Evolutionary conservation across 1,140 invertebrate genomes (phyloP).

Genomic region (Aphelinus atriplicis): DNA sequence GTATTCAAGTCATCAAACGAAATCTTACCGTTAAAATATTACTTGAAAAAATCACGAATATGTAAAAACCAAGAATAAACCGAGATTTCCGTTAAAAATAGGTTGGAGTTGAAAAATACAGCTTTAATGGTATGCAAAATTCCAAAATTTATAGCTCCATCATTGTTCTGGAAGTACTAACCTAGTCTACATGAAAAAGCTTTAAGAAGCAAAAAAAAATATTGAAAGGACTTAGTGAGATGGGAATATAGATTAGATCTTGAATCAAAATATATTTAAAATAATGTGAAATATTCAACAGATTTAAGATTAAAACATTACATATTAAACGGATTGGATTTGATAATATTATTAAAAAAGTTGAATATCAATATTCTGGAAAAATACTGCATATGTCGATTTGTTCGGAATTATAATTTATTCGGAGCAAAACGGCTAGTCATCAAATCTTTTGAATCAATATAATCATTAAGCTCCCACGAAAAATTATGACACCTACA

Average conservation of each 20-base stretch:
- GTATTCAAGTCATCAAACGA: too few relatives aligned
- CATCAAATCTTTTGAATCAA: slow-evolving; percentile 41
- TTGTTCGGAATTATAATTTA: slow-evolving; percentile 36
- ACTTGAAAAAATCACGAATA: too few relatives aligned
- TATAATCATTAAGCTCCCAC: slow-evolving; percentile 41
- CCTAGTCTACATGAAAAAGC: slow-evolving; percentile 48
- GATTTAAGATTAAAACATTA: too few relatives aligned
- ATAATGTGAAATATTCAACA: too few relatives aligned
- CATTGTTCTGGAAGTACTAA: slow-evolving; percentile 41
- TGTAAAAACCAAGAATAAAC: too few relatives aligned
- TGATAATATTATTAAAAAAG: slow-evolving; percentile 6
- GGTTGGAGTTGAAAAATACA: too few relatives aligned
- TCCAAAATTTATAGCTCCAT: slow-evolving; percentile 42
- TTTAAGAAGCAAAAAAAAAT: slow-evolving; percentile 46
- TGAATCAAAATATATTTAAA: too few relatives aligned
- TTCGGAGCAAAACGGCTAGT: slow-evolving; percentile 37
- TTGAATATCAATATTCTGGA: slow-evolving; percentile 56
- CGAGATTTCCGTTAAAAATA: too few relatives aligned
- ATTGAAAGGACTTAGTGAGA: slow-evolving; percentile 13
- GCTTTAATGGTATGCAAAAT: neutral
- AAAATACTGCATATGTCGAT: slow-evolving; percentile 43
- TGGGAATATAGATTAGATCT: slow-evolving; percentile 2
- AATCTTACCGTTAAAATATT: too few relatives aligned
- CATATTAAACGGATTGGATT: neutral
- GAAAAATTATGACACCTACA: slow-evolving; percentile 53